phyloP scores from a whole-genome alignment of 2,113 vertebrate species.

The Egretta garzetta region DNA sequence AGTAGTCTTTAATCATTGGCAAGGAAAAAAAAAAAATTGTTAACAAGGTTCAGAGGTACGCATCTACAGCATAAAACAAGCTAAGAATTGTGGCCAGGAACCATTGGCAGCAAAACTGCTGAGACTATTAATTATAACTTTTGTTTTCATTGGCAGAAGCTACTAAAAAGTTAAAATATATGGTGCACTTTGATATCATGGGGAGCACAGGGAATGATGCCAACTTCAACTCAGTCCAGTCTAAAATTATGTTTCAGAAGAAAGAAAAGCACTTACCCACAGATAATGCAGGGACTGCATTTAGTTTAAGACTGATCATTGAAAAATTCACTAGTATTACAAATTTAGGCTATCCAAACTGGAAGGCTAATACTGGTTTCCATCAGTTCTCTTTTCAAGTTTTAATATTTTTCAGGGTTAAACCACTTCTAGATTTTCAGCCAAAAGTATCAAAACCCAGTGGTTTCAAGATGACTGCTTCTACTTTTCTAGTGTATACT shows the following conservation, averaged over 20 bases:
- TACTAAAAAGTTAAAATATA: constrained; percentile 55
- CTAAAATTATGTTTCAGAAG: constrained; percentile 35
- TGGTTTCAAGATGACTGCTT: not conserved
- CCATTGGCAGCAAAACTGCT: constrained; percentile 56
- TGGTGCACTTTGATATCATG: constrained; percentile 30
- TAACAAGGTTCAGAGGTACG: constrained; percentile 43
- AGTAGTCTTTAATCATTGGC: not conserved
- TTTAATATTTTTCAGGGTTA: constrained; percentile 17
- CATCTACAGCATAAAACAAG: constrained; percentile 53
- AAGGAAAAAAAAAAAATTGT: not conserved
- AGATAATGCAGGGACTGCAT: not conserved
- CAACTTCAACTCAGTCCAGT: constrained; percentile 22
- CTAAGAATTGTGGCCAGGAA: constrained; percentile 25
- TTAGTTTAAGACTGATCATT: not conserved
- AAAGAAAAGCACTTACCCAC: constrained; percentile 26
- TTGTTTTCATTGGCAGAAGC: constrained; percentile 55
- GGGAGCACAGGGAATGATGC: not conserved
- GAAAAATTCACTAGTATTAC: not conserved
- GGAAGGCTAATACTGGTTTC: constrained; percentile 4
- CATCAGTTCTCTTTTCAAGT: constrained; percentile 1
- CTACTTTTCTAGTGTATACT: not conserved
- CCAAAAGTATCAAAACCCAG: not conserved
- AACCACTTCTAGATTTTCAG: constrained; percentile 7
- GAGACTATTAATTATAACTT: constrained; percentile 67
- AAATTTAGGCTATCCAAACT: not conserved